Evolutionary conservation across 2,113 vertebrate genomes (phyloP).

Genomic region (Dissostichus mawsoni): DNA sequence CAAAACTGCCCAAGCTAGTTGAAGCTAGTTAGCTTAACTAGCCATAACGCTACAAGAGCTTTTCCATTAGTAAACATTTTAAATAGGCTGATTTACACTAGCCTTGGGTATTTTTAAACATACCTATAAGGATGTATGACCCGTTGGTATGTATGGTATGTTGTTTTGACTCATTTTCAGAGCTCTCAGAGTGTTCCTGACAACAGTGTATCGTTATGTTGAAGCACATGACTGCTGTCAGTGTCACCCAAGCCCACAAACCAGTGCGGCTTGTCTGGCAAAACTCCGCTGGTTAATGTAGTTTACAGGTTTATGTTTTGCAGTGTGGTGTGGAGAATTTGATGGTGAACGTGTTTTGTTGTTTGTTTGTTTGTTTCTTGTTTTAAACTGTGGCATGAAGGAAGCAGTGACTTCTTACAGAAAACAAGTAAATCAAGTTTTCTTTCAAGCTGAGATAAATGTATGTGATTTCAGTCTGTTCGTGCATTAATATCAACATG

Average conservation of each 20-base stretch:
- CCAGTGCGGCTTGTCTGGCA: not conserved
- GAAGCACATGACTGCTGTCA: slow-evolving; percentile 73
- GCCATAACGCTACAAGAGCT: not conserved
- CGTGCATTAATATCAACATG: not conserved
- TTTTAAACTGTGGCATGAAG: not conserved
- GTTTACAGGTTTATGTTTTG: not conserved
- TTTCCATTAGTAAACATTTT: not conserved
- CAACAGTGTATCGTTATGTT: slow-evolving; percentile 34
- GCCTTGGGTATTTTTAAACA: too few species aligned
- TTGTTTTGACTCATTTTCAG: not conserved
- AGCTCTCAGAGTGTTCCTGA: slow-evolving; percentile 34
- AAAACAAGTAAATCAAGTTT: not conserved
- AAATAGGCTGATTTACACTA: not conserved
- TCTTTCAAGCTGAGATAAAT: not conserved
- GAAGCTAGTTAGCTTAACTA: slow-evolving; percentile 55
- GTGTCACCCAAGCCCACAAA: slow-evolving; percentile 40
- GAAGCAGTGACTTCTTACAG: too few species aligned
- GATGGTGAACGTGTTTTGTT: not conserved
- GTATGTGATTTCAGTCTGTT: not conserved
- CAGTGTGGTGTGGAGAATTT: not conserved
- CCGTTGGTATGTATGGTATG: not conserved
- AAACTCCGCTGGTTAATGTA: not conserved
- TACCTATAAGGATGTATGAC: not conserved
- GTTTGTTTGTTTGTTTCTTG: not conserved
- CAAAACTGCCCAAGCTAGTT: slow-evolving; percentile 57